Percentiles rank a stretch among this genome's conserved stretches.
Evolutionary conservation across 2,797 vertebrate species (phyloP).

Genomic region (Poeciliopsis presidionis): DNA sequence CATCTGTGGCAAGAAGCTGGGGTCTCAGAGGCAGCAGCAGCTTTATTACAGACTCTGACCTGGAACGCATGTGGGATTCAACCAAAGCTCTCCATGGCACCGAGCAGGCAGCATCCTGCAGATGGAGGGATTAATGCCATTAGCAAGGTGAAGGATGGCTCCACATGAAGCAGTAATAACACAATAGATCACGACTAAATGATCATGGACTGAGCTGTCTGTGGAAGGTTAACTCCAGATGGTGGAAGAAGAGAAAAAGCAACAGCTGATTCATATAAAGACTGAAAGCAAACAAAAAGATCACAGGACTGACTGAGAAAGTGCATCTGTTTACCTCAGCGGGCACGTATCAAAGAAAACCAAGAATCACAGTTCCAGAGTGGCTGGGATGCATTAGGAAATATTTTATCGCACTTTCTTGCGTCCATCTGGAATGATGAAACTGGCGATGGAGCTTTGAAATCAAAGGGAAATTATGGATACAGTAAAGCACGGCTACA

Average conservation of each 20-base stretch:
- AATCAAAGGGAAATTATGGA: slow-evolving; percentile 70
- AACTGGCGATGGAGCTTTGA: slow-evolving; percentile 35
- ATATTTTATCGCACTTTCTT: slow-evolving; percentile 44
- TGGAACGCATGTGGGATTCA: slow-evolving; percentile 39
- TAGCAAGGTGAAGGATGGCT: slow-evolving; percentile 59
- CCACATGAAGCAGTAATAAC: slow-evolving; percentile 50
- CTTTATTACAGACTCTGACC: slow-evolving; percentile 40
- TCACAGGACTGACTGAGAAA: slow-evolving; percentile 3
- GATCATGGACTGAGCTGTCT: slow-evolving; percentile 38
- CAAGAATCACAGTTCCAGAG: slow-evolving; percentile 31
- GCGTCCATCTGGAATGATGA: slow-evolving; percentile 38
- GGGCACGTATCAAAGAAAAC: background rate
- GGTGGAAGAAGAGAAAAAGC: slow-evolving; percentile 7
- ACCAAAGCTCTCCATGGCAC: slow-evolving; percentile 32
- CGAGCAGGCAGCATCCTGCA: slow-evolving; percentile 37
- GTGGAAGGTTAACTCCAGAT: slow-evolving; percentile 31
- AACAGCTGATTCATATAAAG: slow-evolving; percentile 11
- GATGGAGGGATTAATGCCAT: slow-evolving; percentile 63
- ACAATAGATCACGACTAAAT: slow-evolving; percentile 63
- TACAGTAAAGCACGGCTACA: slow-evolving; percentile 43
- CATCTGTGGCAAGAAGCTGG: slow-evolving; percentile 17
- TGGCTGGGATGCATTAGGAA: slow-evolving; percentile 27
- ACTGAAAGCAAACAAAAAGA: slow-evolving; percentile 2
- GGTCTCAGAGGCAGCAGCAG: slow-evolving; percentile 22
- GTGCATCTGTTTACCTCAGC: slow-evolving; percentile 1